Base-by-base conservation (phyloP, 1,140 invertebrate genomes). In the Drosophila bipectinata region DNA sequence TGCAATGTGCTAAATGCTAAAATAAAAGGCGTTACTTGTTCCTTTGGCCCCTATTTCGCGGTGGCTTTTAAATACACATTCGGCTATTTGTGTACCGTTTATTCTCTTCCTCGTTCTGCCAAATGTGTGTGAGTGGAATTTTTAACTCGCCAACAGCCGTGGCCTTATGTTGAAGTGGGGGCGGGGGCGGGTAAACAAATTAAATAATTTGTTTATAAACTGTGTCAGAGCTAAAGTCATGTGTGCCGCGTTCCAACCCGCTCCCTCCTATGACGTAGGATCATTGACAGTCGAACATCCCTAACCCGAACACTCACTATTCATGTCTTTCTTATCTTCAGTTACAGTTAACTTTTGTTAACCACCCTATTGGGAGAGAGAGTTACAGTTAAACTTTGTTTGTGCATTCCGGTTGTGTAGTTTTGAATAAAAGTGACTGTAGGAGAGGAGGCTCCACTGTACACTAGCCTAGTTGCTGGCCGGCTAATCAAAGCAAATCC, bases 201-300 rank as follows among this genome's bases (percentile, higher is more conserved):
- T 71, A 74, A 44, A 71, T 82, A 83, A 83, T 82, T 82, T 82
- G 79, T 82, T 82, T 83, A 79, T 83, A 62, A 79, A 72, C 68
- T 69, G 59, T 72, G 79, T 79, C 75, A 68, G 51, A 55, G 30
- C 34, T 74, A 61, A 49, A 26, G 54, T 32, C 44, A 63, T 63
- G 37, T 59, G 44, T 64, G 45, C 48, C 44, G 14, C 21, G 21
- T 21, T 26, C 1, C 32, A 49, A 39, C 44, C 64, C 53, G 64
- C 44, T 69, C 60, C 63, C 63, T 49, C 14, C 12, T 18, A 47
- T 67, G 47, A 67, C 47, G 63, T 39, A 24, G 47, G 47, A 30
- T 15, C 63, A 51, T 47, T 12, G 24, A 64, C 63, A 64, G 63
- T 52, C 14, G 10, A 64, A 24, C 47, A 26, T 44, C 28, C 34